phyloP scores from a whole-genome alignment of 1,140 invertebrate genomes.

The Neomicropteryx cornuta region DNA sequence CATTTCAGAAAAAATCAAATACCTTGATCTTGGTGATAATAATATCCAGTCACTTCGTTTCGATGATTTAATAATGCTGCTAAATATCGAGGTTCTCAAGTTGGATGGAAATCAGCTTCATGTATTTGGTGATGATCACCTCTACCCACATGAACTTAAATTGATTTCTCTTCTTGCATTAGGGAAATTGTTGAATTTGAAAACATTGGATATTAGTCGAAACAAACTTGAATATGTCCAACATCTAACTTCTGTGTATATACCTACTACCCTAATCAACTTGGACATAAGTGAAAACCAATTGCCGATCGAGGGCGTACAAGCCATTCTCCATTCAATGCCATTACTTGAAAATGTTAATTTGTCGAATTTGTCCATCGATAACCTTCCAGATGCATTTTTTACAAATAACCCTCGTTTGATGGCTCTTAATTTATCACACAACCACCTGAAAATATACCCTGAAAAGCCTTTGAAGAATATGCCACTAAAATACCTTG shows the following conservation, averaged over 20 bases:
- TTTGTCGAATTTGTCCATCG: constrained; percentile 43
- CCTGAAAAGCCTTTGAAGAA: constrained; percentile 41
- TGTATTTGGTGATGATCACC: constrained; percentile 60
- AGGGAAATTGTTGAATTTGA: constrained; percentile 50
- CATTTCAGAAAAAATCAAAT: constrained; percentile 51
- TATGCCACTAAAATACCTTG: constrained; percentile 44
- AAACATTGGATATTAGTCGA: constrained; percentile 57
- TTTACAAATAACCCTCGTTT: constrained; percentile 33
- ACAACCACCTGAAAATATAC: constrained; percentile 44
- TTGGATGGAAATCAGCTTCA: constrained; percentile 69
- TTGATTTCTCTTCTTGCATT: constrained; percentile 59
- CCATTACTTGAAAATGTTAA: constrained; percentile 43
- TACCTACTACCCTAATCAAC: constrained; percentile 46
- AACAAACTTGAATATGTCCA: constrained; percentile 62
- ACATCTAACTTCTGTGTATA: constrained; percentile 42
- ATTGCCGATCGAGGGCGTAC: constrained; percentile 31
- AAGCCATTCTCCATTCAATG: constrained; percentile 41
- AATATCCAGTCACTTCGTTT: constrained; percentile 62
- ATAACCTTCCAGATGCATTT: constrained; percentile 39
- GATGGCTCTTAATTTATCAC: constrained; percentile 38
- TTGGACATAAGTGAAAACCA: constrained; percentile 59
- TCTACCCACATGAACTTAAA: constrained; percentile 52
- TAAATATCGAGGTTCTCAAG: constrained; percentile 51
- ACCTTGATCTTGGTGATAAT: constrained; percentile 67
- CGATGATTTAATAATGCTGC: constrained; percentile 61